phyloP scores from a whole-genome alignment of 2,888 invertebrate genomes.

The Hermaeophaga mercurialis region DNA sequence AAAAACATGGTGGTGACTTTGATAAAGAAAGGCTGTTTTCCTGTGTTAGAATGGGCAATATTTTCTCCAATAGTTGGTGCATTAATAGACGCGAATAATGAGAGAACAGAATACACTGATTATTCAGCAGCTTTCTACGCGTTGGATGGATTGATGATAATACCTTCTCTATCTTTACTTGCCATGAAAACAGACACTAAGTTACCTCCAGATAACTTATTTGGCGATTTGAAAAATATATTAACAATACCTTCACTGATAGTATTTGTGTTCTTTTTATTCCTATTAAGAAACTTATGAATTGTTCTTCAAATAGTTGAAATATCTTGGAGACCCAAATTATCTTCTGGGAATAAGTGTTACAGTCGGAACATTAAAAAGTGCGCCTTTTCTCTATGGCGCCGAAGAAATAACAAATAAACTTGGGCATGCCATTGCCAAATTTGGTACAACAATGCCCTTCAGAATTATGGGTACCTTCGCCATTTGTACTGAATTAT shows the following conservation, averaged over 20 bases:
- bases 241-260: constrained; percentile 80
- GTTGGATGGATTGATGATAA: constrained; percentile 73
- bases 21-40: constrained; percentile 81
- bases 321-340: constrained; percentile 82
- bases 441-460: constrained; percentile 75
- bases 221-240: constrained; percentile 75
- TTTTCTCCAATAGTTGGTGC: constrained; percentile 81
- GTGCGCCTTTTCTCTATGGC: constrained; percentile 83
- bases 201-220: constrained; percentile 77
- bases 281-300: constrained; percentile 84
- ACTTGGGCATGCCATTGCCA: constrained; percentile 80
- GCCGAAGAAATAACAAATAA: constrained; percentile 82
- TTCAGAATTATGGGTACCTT: constrained; percentile 80
- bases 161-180: constrained; percentile 75
- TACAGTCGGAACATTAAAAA: constrained; percentile 82
- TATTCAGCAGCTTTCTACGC: constrained; percentile 89
- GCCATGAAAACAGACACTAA: constrained; percentile 80
- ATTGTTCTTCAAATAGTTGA: constrained; percentile 86
- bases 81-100: constrained; percentile 74
- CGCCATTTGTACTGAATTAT: constrained; percentile 72
- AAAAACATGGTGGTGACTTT: constrained; percentile 81
- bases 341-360: constrained; percentile 82
- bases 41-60: constrained; percentile 81
- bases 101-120: constrained; percentile 75
- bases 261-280: constrained; percentile 79